Evolutionary conservation across 92 coral and sea anemone species (phyloP).

Genomic region (Virgularia gustaviana): DNA sequence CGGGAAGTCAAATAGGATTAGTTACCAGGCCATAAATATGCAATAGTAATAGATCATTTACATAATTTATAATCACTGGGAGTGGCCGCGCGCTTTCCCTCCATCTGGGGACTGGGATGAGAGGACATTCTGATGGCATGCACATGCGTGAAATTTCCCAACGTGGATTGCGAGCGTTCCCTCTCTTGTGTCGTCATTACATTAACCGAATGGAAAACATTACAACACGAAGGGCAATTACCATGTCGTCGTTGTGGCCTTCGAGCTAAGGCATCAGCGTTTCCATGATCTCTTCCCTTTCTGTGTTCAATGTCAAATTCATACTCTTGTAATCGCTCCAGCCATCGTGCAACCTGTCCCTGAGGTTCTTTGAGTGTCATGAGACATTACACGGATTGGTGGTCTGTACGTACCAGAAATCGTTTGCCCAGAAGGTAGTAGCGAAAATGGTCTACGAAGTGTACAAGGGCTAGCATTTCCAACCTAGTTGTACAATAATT

Average conservation of each 20-base stretch:
- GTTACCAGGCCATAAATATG: conserved; percentile 19
- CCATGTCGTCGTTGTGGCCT: conserved; percentile 39
- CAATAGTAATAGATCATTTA: too few relatives aligned
- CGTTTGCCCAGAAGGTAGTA: conserved; percentile 44
- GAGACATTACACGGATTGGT: conserved; percentile 35
- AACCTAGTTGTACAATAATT: conserved; percentile 45
- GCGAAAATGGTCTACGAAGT: conserved; percentile 43
- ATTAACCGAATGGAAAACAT: too few relatives aligned
- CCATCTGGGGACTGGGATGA: too few relatives aligned
- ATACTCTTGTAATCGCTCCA: conserved; percentile 33
- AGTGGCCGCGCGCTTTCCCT: too few relatives aligned
- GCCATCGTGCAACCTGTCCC: conserved; percentile 52
- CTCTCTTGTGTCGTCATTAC: too few relatives aligned
- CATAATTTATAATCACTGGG: too few relatives aligned
- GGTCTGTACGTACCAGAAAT: conserved; percentile 37
- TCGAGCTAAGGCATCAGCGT: conserved; percentile 51
- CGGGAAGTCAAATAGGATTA: conserved; percentile 4
- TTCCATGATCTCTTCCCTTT: conserved; percentile 41
- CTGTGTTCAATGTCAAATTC: conserved; percentile 24
- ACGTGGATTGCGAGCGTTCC: too few relatives aligned
- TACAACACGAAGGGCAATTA: conserved; percentile 38
- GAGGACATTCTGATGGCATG: too few relatives aligned
- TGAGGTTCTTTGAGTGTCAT: conserved; percentile 41
- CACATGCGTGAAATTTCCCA: too few relatives aligned
- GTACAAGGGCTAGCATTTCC: conserved; percentile 41